Conservation (phyloP, 1,140 invertebrate genomes). For the Drosophila pachea region DNA sequence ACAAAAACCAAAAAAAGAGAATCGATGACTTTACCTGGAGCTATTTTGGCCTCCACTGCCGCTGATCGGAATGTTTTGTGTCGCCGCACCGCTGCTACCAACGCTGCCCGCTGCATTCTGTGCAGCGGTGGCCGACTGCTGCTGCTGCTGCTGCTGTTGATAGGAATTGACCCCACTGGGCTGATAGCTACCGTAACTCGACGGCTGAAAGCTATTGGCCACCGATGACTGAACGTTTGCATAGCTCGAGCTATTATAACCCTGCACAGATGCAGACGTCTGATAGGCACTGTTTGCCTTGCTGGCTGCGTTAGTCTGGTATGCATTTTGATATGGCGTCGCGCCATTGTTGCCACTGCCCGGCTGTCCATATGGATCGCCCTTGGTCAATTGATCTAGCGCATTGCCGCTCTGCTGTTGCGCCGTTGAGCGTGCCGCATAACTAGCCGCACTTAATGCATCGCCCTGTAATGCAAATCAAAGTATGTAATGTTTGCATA, state of each 20-base stretch:
- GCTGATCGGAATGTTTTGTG: slow-evolving; percentile 78
- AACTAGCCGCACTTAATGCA: slow-evolving; percentile 58
- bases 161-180: slow-evolving; percentile 74
- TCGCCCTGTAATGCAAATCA: slow-evolving; percentile 54
- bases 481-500: not conserved
- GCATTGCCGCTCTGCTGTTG: slow-evolving; percentile 60
- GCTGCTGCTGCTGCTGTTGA: slow-evolving; percentile 64
- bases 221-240: slow-evolving; percentile 76
- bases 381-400: slow-evolving; percentile 75
- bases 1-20: not conserved
- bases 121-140: slow-evolving; percentile 44
- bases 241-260: slow-evolving; percentile 70
- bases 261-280: slow-evolving; percentile 47
- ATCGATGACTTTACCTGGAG: slow-evolving; percentile 55
- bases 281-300: slow-evolving; percentile 68
- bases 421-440: slow-evolving; percentile 58
- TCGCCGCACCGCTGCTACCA: slow-evolving; percentile 50
- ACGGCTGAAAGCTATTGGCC: slow-evolving; percentile 72
- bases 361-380: slow-evolving; percentile 72
- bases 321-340: slow-evolving; percentile 69
- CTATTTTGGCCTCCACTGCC: slow-evolving; percentile 70
- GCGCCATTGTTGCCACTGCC: slow-evolving; percentile 39
- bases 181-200: slow-evolving; percentile 74
- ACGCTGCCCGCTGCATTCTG: slow-evolving; percentile 54
- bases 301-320: slow-evolving; percentile 61